Evolutionary conservation across 1,140 invertebrate species (phyloP), one percentile per base, ranked within the genome.

Genomic region (Camponotus vicinus): DNA sequence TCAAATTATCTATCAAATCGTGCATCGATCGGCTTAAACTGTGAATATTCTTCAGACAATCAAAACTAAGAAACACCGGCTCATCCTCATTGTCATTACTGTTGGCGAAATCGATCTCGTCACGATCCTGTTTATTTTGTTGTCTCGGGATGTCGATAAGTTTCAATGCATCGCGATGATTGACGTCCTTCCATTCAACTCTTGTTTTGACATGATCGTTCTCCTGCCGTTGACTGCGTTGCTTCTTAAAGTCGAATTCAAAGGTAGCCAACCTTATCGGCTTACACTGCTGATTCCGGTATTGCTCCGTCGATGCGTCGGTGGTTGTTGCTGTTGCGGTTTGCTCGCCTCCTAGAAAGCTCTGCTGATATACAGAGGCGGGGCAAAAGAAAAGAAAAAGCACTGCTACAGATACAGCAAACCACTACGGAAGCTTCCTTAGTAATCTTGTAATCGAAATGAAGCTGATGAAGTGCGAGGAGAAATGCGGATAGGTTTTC

Each of bases 341-440:
- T 90, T 93, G 93, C 87, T 94, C 93, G 92, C 94, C 93, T 94
- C 94, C 94, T 95, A 95, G 92, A 95, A 95, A 94, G 93, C 94
- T 95, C 94, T 95, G 94, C 91, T 94, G 92, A 93, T 94, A 92
- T 95, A 95, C 93, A 94, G 93, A 94, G 93, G 92, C 90, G 89
- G 92, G 88, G 91, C 91, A 94, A 93, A 93, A 93, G 90, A 94
- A 94, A 94, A 94, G 91, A 93, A 94, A 94, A 94, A 90, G 94
- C 93, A 90, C 89, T 89, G 93, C 94, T 95, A 95, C 94, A 95
- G 94, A 95, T 94, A 94, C 92, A 91, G 92, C 94, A 95, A 93
- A 94, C 92, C 92, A 95, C 93, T 94, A 95, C 94, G 77, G 78
- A 93, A 93, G 92, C 93, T 88, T 92, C 69, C 83, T 79, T 84